These are phyloP conservation scores for Sympetrum striolatum DNA, from an alignment of 2,888 invertebrate genomes.

Conservation along the genomic window DNA sequence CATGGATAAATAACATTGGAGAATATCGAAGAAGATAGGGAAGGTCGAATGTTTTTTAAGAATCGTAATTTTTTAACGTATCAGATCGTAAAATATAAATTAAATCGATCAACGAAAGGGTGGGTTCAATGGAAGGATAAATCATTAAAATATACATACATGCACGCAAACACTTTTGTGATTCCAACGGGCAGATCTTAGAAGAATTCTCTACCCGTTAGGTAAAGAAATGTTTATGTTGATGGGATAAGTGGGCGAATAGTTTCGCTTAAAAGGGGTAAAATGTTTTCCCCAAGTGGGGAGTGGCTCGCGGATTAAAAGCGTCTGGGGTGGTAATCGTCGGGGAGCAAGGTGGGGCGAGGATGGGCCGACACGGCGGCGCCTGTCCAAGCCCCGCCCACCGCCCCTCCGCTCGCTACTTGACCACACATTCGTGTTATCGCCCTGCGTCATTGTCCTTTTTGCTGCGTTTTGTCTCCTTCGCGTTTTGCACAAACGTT, in stretches of 20 bases:
- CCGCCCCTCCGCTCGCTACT: not conserved
- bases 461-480: not conserved
- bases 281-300: not conserved
- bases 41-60: too few species aligned
- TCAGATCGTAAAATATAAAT: too few species aligned
- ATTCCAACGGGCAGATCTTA: not conserved
- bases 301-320: constrained; percentile 13
- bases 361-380: not conserved
- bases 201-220: not conserved
- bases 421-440: not conserved
- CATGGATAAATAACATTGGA: too few species aligned
- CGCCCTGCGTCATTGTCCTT: not conserved
- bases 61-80: too few species aligned
- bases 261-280: not conserved
- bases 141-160: too few species aligned
- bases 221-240: too few species aligned
- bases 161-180: too few species aligned
- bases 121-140: too few species aligned
- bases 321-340: constrained; percentile 17
- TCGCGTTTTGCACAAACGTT: not conserved
- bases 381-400: constrained; percentile 38
- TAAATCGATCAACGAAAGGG: too few species aligned
- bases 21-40: too few species aligned
- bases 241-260: not conserved
- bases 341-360: not conserved